Percentiles rank a stretch among this genome's conserved stretches.
Conservation (phyloP, 2,888 invertebrate genomes). For the Melipona beecheii region DNA sequence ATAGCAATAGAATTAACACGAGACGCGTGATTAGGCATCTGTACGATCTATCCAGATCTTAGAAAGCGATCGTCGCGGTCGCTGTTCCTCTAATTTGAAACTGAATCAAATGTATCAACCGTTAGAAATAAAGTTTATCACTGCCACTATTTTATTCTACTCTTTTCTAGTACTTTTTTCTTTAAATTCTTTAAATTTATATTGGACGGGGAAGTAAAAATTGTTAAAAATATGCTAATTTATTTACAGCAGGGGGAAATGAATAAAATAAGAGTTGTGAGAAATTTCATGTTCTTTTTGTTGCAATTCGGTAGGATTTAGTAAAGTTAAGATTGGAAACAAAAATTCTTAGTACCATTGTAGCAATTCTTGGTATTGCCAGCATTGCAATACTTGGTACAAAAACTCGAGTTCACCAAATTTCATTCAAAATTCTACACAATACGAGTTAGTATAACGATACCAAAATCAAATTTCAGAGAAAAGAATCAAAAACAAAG, state of each 20-base stretch:
- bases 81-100: neutral
- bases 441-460: too few relatives aligned
- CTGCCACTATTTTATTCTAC: neutral
- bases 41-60: neutral
- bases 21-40: neutral
- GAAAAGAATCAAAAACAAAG: neutral
- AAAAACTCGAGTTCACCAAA: neutral
- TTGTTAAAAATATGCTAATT: neutral
- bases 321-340: neutral
- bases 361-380: too few relatives aligned
- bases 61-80: constrained; percentile 3
- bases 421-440: neutral
- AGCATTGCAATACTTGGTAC: neutral
- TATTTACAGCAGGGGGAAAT: neutral
- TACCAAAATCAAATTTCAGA: too few relatives aligned
- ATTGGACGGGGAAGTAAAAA: neutral
- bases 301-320: neutral
- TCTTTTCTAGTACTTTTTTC: neutral
- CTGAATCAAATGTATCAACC: neutral
- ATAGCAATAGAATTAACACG: constrained; percentile 48
- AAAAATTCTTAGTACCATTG: too few relatives aligned
- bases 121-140: neutral
- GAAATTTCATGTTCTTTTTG: neutral
- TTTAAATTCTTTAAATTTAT: neutral
- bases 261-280: neutral